phyloP scores from a whole-genome alignment of 2,797 vertebrate species.

The Sphaeramia orbicularis region DNA sequence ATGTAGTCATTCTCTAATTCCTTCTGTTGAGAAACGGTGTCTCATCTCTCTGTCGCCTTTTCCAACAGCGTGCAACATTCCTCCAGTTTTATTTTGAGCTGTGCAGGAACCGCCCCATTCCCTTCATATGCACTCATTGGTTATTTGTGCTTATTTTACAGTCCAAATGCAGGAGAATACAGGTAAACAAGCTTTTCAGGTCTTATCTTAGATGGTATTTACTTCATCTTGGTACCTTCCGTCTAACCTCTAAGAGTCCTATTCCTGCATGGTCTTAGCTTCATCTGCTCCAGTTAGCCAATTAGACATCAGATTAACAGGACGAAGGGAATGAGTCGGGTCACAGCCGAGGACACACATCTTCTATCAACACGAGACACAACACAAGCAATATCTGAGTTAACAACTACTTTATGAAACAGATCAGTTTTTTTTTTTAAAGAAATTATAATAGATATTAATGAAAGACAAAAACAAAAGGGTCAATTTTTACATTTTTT shows the following conservation, averaged over 20 bases:
- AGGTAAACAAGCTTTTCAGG: too few relatives aligned
- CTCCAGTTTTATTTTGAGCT: neutral
- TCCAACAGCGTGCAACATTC: conserved; percentile 6
- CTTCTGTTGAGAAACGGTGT: neutral
- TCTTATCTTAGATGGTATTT: neutral
- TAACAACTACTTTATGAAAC: neutral
- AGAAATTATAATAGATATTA: too few relatives aligned
- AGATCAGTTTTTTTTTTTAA: neutral
- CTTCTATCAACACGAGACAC: neutral
- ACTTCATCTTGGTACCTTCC: neutral
- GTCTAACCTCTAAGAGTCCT: conserved; percentile 20
- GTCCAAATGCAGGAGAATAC: too few relatives aligned
- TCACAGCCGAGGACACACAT: conserved; percentile 29
- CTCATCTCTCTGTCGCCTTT: neutral
- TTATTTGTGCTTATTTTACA: neutral
- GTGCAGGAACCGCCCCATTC: neutral
- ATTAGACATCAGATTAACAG: conserved; percentile 63
- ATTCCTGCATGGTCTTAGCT: conserved; percentile 42
- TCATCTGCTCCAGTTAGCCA: conserved; percentile 55
- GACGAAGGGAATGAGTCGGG: conserved; percentile 14
- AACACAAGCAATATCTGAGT: neutral
- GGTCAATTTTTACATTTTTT: too few relatives aligned
- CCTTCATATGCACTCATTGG: too few relatives aligned
- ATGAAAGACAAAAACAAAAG: too few relatives aligned
- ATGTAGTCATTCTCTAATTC: neutral